Conservation (phyloP, 2,888 invertebrate species). For the Osedax frankpressi region DNA sequence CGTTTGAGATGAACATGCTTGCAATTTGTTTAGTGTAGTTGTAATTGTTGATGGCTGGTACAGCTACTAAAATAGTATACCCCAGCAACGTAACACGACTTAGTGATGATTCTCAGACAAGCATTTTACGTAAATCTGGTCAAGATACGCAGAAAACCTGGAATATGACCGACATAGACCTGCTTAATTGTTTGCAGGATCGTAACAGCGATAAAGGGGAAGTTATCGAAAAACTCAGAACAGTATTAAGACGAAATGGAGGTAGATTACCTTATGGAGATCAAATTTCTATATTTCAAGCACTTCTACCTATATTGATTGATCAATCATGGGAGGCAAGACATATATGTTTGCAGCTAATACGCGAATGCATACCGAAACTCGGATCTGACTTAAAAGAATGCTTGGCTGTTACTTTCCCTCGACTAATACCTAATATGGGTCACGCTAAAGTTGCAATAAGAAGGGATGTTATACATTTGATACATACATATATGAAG, state of each 20-base stretch:
- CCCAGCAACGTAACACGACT: constrained; percentile 11
- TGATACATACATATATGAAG: constrained; percentile 47
- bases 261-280: constrained; percentile 39
- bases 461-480: constrained; percentile 45
- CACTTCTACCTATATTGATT: constrained; percentile 43
- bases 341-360: constrained; percentile 45
- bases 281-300: constrained; percentile 35
- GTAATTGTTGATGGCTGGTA: constrained; percentile 24
- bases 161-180: constrained; percentile 44
- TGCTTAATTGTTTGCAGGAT: constrained; percentile 38
- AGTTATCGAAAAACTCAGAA: constrained; percentile 38
- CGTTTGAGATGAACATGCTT: neutral
- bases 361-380: constrained; percentile 39
- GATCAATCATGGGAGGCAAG: constrained; percentile 48
- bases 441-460: constrained; percentile 42
- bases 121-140: constrained; percentile 31
- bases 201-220: constrained; percentile 40
- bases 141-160: constrained; percentile 25
- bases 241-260: constrained; percentile 38
- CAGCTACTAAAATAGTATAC: constrained; percentile 34
- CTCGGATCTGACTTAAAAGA: constrained; percentile 41
- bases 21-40: neutral
- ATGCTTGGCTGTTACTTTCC: constrained; percentile 43
- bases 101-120: constrained; percentile 31
- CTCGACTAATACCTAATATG: constrained; percentile 42